Base-by-base conservation (phyloP, 1,140 invertebrate genomes). In the Panagrolaimus sp. region DNA sequence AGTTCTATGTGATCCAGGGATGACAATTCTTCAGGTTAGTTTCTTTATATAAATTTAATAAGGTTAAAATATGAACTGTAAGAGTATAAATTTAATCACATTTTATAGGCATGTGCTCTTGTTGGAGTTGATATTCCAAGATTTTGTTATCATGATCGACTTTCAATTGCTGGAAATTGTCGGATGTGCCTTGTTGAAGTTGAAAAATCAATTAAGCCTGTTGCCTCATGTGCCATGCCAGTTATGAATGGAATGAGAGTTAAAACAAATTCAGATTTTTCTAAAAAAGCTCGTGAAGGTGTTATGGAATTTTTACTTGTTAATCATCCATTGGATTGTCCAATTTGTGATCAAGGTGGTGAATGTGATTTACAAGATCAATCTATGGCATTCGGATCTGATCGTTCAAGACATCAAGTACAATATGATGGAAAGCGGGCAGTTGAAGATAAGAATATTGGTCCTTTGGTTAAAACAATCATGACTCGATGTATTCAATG, bases 401-500 rank as follows among this genome's bases (percentile, higher is more conserved):
- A 99, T 85, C 88, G 92, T 72, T 94, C 92, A 71, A 87, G 96
- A 48, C 98, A 97, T 80, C 90, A 90, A 70, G 96, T 93, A 71
- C 88, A 93, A 78, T 93, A 91, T 81, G 89, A 89, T 74, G 95
- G 95, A 43, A 98, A 98, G 86, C 87, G 94, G 78, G 95, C 96
- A 78, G 95, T 99, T 1, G 96, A 98, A 86, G 96, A 99, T 84
- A 99, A 99, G 85, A 92, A 99, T 86, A 90, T 99, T 76, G 96
- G 96, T 3, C 96, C 96, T 15, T 84, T 99, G 43, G 90, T 99
- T 1, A 98, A 98, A 85, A 98, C 96, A 0, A 90, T 96, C n/a
- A 99, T 99, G 96, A 99, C 94, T 0, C 88, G 96, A 65, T 99
- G 96, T 84, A 99, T 99, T 83, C 96, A 99, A 83, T 99, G 96